Evolutionary conservation across 2,113 vertebrate species (phyloP), one percentile per base, ranked within the genome.

Genomic region (Prietella phreatophila): DNA sequence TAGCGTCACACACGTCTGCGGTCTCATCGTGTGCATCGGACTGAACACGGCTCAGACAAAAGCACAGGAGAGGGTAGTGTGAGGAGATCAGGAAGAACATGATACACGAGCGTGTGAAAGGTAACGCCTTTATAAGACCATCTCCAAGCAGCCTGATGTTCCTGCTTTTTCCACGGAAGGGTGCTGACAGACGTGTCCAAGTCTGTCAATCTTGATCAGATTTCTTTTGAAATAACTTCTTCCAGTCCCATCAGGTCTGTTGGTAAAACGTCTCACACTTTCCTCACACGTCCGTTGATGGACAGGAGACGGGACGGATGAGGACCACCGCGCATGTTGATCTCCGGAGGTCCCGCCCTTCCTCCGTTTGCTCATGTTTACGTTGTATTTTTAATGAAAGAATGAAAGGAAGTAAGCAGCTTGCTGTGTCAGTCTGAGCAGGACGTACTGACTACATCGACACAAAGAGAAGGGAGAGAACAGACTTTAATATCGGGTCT

Each of bases 361-460:
- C 67, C 33, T 33, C 3, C 55, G 3, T 55, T 55, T 53, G 2
- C 75, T 69, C 13, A 11, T 86, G 55, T 81, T 71, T 82, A 69
- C 65, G 47, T 60, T 55, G 47, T 33, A 36, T 86, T 69, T 71
- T 58, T 53, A 36, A 84, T 84, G 0, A 63, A 19, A 53, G 50
- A 60, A 79, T 83, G 10, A 82, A 55, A 90, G 83, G 89, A 88
- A 86, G 83, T 53, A 8, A 53, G 9, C 17, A 6, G 5, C 30
- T 17, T 15, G 5, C 47, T 53, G 0, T 15, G 36, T 47, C 4
- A 5, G 33, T 75, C 65, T 50, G 47, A 10, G 4, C 22, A 50
- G 42, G 75, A 78, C 2, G 4, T 2, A 53, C 76, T 9, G 5
- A 79, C 30, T 17, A 27, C 27, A 47, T 15, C 27, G 15, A 6